Base-by-base conservation (phyloP, 2,797 vertebrate genomes). In the Mus caroli region DNA sequence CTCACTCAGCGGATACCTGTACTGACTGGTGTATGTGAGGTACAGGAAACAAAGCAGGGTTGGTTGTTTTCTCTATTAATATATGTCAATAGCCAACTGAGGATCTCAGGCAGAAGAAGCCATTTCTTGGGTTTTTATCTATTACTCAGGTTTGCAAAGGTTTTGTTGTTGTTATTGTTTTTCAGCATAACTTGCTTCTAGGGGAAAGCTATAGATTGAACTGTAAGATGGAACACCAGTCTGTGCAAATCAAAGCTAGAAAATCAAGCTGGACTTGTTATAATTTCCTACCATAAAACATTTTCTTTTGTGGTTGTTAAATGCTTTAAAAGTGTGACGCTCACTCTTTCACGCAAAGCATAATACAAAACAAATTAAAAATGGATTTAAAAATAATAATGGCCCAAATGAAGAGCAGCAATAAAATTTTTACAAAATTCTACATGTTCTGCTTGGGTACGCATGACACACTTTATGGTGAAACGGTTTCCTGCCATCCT, bases 241-340 rank as follows among this genome's bases (percentile, higher is more conserved):
- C 94, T 83, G 17, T 76, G 58, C 88, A 95, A 92, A 87, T 79
- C 19, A 92, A 84, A 95, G 13, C 64, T 95, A 86, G 31, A 92
- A 97, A 90, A 89, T 87, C 34, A 95, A 96, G 94, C 79, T 95
- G 88, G 43, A 80, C 58, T 79, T 91, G 60, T 77, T 78, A 78
- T 17, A 84, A 56, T 93, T 69, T 94, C 54, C 80, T 84, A 62
- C 28, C 8, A 58, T 90, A 86, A 79, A 92, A 77, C 37, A 26
- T 56, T 92, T 95, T 93, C 96, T 62, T 34, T 34, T 64, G 60
- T 28, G 28, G 1, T 64, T 34, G 82, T 90, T 93, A 82, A 52
- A 79, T 86, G 20, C 34, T 56, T 97, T 93, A 94, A 93, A 94
- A 93, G 67, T 88, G 4, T 3, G 54, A 12, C 76, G 37, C 10